Conservation (phyloP, 1,140 invertebrate genomes). For the Zaprionus kolodkinae region DNA sequence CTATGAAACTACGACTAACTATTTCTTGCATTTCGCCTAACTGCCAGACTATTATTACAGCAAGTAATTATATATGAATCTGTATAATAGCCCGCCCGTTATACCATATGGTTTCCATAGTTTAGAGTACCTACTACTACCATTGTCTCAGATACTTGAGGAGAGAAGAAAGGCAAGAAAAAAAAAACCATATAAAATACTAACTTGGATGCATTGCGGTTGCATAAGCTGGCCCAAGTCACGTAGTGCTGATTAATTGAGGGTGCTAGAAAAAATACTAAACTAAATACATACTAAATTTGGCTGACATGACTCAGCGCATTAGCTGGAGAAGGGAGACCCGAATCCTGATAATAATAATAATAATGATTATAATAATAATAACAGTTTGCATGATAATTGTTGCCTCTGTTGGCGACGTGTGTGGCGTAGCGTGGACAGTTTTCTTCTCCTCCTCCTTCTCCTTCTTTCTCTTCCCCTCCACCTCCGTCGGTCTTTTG, state of each 20-base stretch:
- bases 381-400: constrained; percentile 22
- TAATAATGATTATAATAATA: constrained; percentile 7
- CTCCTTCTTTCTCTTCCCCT: not conserved
- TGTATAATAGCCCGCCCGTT: not conserved
- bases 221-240: constrained; percentile 28
- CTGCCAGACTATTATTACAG: not conserved
- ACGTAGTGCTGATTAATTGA: constrained; percentile 22
- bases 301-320: not conserved
- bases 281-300: not conserved
- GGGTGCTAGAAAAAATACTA: not conserved
- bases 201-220: constrained; percentile 36
- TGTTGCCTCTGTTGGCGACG: constrained; percentile 27
- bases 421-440: constrained; percentile 44
- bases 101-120: not conserved
- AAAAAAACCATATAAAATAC: constrained; percentile 16
- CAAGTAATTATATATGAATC: constrained; percentile 4
- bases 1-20: too few relatives aligned
- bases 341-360: not conserved
- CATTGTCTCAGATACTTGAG: constrained; percentile 9
- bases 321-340: not conserved
- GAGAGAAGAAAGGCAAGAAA: not conserved
- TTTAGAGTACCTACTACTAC: not conserved
- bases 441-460: constrained; percentile 8
- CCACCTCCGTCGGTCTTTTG: constrained; percentile 39
- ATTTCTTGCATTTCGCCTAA: not conserved